Conservation (phyloP, 92 coral and sea anemone species). For the Micromussa lordhowensis region DNA sequence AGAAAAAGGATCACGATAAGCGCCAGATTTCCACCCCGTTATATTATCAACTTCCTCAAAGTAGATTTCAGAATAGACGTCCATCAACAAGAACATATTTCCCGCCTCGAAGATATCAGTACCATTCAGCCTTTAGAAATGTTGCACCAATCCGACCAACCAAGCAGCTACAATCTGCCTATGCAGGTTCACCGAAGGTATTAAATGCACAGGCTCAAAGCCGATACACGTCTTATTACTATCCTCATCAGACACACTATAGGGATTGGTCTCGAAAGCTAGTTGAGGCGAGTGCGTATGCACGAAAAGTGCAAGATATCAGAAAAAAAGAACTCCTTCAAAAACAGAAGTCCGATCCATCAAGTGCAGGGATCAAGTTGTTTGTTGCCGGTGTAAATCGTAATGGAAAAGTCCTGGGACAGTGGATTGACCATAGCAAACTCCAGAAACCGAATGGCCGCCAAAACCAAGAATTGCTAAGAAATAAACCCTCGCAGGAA, state of each 20-base stretch:
- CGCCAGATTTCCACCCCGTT: conserved; percentile 17
- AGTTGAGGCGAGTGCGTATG: conserved; percentile 23
- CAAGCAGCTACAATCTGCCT: not conserved
- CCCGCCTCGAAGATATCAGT: conserved; percentile 19
- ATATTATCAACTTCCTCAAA: conserved; percentile 14
- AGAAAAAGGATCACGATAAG: conserved; percentile 20
- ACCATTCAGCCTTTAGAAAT: conserved; percentile 5
- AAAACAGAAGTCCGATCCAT: conserved; percentile 8
- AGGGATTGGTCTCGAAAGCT: conserved; percentile 78
- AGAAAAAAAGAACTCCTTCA: not conserved
- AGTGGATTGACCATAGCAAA: conserved; percentile 2
- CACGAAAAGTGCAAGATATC: not conserved
- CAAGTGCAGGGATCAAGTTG: conserved; percentile 34
- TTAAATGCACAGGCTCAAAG: conserved; percentile 11
- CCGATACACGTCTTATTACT: conserved; percentile 14
- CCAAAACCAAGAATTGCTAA: not conserved
- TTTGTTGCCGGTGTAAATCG: conserved; percentile 34
- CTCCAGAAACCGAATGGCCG: not conserved
- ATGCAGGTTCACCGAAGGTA: not conserved
- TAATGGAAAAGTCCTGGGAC: conserved; percentile 19
- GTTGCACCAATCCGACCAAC: not conserved
- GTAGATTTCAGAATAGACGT: not conserved
- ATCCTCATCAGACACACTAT: conserved; percentile 44
- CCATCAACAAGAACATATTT: conserved; percentile 11
- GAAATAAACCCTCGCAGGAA: not conserved